These are phyloP conservation scores for Dexiosoma caninum DNA, from an alignment of 2,888 invertebrate species.

Conservation along the genomic window DNA sequence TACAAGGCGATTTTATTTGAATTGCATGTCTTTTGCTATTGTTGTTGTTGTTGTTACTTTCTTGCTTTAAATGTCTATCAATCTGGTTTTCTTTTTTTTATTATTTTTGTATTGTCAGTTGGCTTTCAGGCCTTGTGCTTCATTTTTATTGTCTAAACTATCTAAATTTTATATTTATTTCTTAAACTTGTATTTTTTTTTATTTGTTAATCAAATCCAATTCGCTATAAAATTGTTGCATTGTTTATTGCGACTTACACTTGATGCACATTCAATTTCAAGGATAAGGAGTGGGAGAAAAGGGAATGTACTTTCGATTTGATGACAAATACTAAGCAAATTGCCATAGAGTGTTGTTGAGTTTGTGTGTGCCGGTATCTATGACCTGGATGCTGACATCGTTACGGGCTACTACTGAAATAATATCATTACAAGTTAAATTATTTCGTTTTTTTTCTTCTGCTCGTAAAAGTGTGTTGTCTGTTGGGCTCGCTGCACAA, in stretches of 20 bases:
- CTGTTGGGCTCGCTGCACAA: not conserved
- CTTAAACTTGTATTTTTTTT: conserved; percentile 44
- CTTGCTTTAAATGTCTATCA: conserved; percentile 33
- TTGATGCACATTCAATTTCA: conserved; percentile 23
- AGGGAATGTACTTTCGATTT: conserved; percentile 29
- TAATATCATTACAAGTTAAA: conserved; percentile 2
- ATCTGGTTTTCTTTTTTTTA: conserved; percentile 21
- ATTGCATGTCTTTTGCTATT: not conserved
- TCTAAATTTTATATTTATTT: conserved; percentile 52
- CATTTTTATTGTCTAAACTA: conserved; percentile 52
- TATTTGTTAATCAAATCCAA: conserved; percentile 55
- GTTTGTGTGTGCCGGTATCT: not conserved
- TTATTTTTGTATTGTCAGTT: conserved; percentile 28
- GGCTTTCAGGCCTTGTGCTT: conserved; percentile 10
- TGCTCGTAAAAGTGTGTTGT: conserved; percentile 4
- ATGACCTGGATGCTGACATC: not conserved
- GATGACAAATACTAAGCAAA: conserved; percentile 46
- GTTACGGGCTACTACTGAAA: conserved; percentile 5
- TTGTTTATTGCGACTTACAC: conserved; percentile 42
- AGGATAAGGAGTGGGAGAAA: not conserved
- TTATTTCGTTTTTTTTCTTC: not conserved
- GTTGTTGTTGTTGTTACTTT: too few relatives aligned
- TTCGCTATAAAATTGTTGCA: conserved; percentile 57
- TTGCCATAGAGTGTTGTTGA: conserved; percentile 38
- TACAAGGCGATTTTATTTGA: conserved; percentile 18